Evolutionary conservation across 2,113 vertebrate genomes (phyloP).

Genomic region (Notarius lentiginosus): DNA sequence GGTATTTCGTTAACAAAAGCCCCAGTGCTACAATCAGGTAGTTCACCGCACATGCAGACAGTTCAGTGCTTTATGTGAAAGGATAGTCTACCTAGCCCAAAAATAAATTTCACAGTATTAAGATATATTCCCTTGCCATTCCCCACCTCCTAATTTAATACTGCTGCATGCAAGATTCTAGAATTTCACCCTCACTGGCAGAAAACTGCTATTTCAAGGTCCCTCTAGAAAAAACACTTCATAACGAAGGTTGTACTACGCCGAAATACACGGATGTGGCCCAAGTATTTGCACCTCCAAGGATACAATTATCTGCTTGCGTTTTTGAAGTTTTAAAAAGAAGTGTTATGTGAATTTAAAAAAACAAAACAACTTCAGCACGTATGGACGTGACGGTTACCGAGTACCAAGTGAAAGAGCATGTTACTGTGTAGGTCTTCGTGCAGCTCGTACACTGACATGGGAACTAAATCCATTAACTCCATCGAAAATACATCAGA

Average conservation of each 20-base stretch:
- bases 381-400: background rate
- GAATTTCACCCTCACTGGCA: background rate
- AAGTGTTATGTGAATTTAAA: background rate
- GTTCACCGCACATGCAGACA: background rate
- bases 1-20: background rate
- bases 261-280: background rate
- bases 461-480: background rate
- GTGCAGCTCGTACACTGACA: background rate
- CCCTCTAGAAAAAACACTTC: background rate
- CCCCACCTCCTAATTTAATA: background rate
- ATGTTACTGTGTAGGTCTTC: background rate
- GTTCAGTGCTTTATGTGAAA: background rate
- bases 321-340: background rate
- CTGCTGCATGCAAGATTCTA: background rate
- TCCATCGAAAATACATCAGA: background rate
- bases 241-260: background rate
- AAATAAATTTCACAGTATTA: slow-evolving; percentile 17
- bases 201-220: background rate
- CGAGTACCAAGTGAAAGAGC: background rate
- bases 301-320: background rate
- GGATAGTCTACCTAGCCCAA: background rate
- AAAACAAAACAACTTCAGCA: background rate
- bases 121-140: background rate
- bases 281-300: background rate
- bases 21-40: background rate